Evolutionary conservation across 2,888 invertebrate genomes (phyloP).

Genomic region (Diadromus collaris): DNA sequence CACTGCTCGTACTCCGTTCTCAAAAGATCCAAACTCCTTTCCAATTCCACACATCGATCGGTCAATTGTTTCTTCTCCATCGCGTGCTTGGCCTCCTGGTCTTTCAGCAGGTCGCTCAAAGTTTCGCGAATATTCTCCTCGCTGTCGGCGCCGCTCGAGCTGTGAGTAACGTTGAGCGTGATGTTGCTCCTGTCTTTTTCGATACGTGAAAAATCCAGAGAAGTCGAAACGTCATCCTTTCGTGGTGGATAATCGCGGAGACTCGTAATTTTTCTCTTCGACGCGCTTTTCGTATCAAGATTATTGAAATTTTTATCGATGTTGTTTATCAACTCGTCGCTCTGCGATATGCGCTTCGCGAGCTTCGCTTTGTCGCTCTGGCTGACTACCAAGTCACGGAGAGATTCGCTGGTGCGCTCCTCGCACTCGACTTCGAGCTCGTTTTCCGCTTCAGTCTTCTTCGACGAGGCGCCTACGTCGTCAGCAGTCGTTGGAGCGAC

Average conservation of each 20-base stretch:
- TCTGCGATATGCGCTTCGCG: constrained; percentile 56
- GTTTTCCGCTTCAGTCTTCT: constrained; percentile 58
- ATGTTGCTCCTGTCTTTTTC: constrained; percentile 56
- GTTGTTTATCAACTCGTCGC: constrained; percentile 62
- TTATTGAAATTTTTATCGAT: constrained; percentile 67
- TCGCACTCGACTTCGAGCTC: constrained; percentile 67
- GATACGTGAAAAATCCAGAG: constrained; percentile 41
- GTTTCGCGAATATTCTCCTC: constrained; percentile 54
- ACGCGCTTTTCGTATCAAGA: constrained; percentile 64
- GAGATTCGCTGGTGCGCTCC: constrained; percentile 65
- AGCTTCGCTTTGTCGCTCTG: constrained; percentile 61
- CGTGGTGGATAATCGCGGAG: constrained; percentile 76
- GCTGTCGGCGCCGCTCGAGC: constrained; percentile 25
- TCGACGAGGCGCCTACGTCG: constrained; percentile 29
- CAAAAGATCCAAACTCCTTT: constrained; percentile 88
- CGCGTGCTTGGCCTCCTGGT: constrained; percentile 78
- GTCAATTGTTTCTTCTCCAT: constrained; percentile 79
- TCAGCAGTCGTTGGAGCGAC: neutral
- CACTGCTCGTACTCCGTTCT: constrained; percentile 90
- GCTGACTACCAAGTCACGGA: constrained; percentile 66
- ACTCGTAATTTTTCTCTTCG: constrained; percentile 67
- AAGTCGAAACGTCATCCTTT: constrained; percentile 68
- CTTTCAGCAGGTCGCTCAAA: constrained; percentile 61
- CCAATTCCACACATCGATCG: constrained; percentile 85
- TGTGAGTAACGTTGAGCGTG: constrained; percentile 41